Base-by-base conservation (phyloP, 2,888 invertebrate species). In the Epiblema foenella region DNA sequence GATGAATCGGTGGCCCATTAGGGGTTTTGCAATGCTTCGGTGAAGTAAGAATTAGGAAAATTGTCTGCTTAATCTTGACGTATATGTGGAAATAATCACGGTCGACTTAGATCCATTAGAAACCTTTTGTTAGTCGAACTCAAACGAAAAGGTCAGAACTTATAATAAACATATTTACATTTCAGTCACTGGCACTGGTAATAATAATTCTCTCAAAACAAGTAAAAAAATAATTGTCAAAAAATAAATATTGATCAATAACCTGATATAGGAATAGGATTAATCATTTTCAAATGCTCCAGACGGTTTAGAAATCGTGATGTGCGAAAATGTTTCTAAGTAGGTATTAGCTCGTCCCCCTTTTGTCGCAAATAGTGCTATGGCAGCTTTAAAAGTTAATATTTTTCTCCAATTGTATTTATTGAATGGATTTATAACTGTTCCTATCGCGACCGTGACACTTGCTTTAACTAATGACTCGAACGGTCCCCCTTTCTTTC, bases 401-500 rank as follows among this genome's bases (percentile, higher is more conserved):
- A 71, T 67, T 71, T 66, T 67, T 67, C 60, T 62, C 20, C 67
- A 67, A 62, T 71, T 71, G 71, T 71, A 56, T 71, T 67, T 67
- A 62, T 71, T 71, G 67, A 62, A 71, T 67, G 51, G 49, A 56
- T 71, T 62, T 71, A 66, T 66, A 71, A 71, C 71, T 71, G 71
- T 71, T 63, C 37, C 56, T 60, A 67, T 67, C 56, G 67, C 78
- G 79, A 69, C 78, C 79, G 74, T 81, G 81, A 82, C 80, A 80
- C 75, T 78, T 77, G 73, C 76, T 77, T 77, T 77, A 74, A 68
- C 74, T 77, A 74, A 74, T 68, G 73, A 69, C 78, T 79, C 77
- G 77, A 81, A 79, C 78, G 77, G 77, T 76, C 76, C 74, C 79
- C 78, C 79, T 78, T 75, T 76, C 80, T 77, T 81, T 75, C 76